These are phyloP conservation scores for Epinotia demarniana DNA, from an alignment of 2,888 invertebrate genomes.

Conservation along the genomic window DNA sequence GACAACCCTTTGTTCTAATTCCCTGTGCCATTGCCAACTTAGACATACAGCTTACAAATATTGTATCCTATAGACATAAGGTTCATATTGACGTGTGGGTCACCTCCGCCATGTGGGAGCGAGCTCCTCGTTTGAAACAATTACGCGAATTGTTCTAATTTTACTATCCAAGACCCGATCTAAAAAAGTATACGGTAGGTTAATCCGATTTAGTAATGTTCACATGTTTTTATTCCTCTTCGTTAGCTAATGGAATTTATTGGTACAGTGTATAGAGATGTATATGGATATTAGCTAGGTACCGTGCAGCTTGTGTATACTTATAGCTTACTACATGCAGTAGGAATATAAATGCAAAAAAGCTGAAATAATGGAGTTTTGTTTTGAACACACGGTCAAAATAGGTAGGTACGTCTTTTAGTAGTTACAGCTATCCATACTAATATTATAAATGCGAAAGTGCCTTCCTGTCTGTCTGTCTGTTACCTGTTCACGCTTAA, in stretches of 20 bases:
- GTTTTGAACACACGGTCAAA: too few species aligned
- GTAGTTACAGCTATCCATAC: too few species aligned
- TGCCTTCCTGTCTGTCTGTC: too few species aligned
- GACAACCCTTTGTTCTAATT: slow-evolving; percentile 77
- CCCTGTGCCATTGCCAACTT: slow-evolving; percentile 58
- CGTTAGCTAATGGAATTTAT: slow-evolving; percentile 36
- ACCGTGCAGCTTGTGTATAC: background rate
- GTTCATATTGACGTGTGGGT: slow-evolving; percentile 11
- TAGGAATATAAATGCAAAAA: too few species aligned
- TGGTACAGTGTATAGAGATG: background rate
- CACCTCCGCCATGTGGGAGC: slow-evolving; percentile 47
- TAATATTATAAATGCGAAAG: too few species aligned
- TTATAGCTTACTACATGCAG: too few species aligned
- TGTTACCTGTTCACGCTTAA: too few species aligned
- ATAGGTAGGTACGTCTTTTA: too few species aligned
- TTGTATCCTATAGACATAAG: background rate
- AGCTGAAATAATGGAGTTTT: too few species aligned
- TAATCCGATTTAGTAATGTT: slow-evolving; percentile 36
- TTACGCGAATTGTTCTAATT: slow-evolving; percentile 69
- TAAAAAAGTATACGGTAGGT: slow-evolving; percentile 56
- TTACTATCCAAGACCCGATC: slow-evolving; percentile 66
- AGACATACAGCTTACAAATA: slow-evolving; percentile 4
- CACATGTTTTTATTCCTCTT: slow-evolving; percentile 39
- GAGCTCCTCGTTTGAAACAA: slow-evolving; percentile 64
- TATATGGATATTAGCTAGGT: slow-evolving; percentile 47